Conservation (phyloP, 2,888 invertebrate species). For the Oasisia sp. region DNA sequence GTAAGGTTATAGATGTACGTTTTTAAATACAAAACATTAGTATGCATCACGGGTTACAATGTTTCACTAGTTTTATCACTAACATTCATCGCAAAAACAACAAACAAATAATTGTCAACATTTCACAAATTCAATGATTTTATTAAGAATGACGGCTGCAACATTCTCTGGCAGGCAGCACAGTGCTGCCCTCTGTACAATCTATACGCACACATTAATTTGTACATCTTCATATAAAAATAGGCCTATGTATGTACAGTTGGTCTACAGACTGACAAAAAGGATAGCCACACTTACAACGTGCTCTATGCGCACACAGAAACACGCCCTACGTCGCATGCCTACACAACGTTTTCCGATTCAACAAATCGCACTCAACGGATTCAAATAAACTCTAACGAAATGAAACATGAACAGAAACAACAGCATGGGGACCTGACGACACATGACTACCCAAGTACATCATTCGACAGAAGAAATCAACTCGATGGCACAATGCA, state of each 20-base stretch:
- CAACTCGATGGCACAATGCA: constrained; percentile 8
- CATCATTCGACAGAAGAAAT: background rate
- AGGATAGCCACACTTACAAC: constrained; percentile 1
- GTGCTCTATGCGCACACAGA: background rate
- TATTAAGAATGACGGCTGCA: constrained; percentile 17
- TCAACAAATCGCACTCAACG: constrained; percentile 4
- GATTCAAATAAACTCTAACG: background rate
- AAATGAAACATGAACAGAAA: background rate
- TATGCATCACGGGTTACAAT: background rate
- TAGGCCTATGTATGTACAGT: constrained; percentile 17
- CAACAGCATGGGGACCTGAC: background rate
- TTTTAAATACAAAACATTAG: no score
- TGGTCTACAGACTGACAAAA: constrained; percentile 11
- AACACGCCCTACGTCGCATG: background rate
- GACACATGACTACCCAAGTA: background rate
- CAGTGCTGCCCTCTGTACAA: constrained; percentile 10
- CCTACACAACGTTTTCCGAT: constrained; percentile 4
- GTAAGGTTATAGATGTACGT: no score
- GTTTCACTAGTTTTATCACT: no score
- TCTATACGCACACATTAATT: constrained; percentile 17
- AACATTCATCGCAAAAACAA: no score
- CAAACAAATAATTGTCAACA: background rate
- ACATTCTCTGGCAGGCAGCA: constrained; percentile 17
- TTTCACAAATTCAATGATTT: constrained; percentile 17
- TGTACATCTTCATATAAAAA: constrained; percentile 13